Evolutionary conservation across 2,113 vertebrate genomes (phyloP), one percentile per base, ranked within the genome.

Genomic region (Hyperopisus bebe): DNA sequence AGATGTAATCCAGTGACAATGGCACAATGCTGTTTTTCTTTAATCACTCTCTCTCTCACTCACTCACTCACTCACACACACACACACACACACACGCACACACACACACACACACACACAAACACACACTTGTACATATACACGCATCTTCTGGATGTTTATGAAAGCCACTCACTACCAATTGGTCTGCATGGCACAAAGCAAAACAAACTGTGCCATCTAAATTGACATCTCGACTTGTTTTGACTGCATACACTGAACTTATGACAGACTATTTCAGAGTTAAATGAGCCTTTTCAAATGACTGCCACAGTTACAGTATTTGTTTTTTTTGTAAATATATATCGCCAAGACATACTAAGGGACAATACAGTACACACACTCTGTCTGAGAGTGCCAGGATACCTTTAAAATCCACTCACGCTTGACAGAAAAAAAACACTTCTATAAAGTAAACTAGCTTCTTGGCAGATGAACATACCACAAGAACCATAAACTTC

Each of bases 351-450:
- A 47, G 31, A 82, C n/a, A 82, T 10, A 74, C 53, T 35, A 42
- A 86, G 89, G 62, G 83, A 77, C 83, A 88, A 90, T 91, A 91
- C 91, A 91, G 90, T 92, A 92, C 88, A 93, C 90, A 90, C 91
- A 90, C 89, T 88, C 88, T 77, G 48, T 58, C 92, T 92, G 77
- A 90, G 91, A 92, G 91, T 91, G 90, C 88, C 90, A 66, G 44
- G 53, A 74, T 88, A 92, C 88, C 17, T 89, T 83, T 70, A 19
- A 85, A 83, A 55, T 85, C 80, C 27, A 44, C 58, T 83, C 74
- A 77, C 21, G 74, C 55, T 91, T 84, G 27, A 91, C 85, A 51
- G 4, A 46, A 47, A 55, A 47, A 47, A 21, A 88, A 55, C 39
- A 86, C 85, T 83, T 82, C 62, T 88, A 44, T 77, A 87, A 84